These are phyloP conservation scores for Matsumyia berberina DNA, from an alignment of 2,888 invertebrate species.

Conservation along the genomic window DNA sequence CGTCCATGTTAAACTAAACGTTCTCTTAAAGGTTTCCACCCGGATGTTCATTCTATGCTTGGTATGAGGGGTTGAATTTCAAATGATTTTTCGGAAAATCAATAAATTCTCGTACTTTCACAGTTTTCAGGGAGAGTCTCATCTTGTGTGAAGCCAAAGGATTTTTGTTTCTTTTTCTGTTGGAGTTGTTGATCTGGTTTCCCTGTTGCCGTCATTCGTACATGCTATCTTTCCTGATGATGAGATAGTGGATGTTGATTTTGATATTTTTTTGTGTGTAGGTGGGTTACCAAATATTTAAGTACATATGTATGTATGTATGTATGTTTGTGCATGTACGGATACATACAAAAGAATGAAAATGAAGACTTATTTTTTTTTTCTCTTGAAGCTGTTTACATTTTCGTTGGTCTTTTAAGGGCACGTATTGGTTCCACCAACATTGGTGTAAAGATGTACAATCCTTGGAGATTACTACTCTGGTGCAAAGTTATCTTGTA, in stretches of 20 bases:
- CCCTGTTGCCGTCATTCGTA: constrained; percentile 7
- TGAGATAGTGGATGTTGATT: constrained; percentile 50
- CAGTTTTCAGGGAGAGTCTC: constrained; percentile 43
- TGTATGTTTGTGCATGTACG: no score
- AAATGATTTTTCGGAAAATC: constrained; percentile 62
- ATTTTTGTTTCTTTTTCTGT: constrained; percentile 52
- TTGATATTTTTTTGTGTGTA: constrained; percentile 28
- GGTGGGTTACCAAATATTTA: constrained; percentile 37
- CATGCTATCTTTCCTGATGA: constrained; percentile 14
- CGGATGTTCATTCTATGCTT: constrained; percentile 28
- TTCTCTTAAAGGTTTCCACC: constrained; percentile 61
- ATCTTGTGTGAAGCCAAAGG: constrained; percentile 40
- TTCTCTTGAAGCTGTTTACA: constrained; percentile 16
- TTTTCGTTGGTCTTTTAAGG: background rate
- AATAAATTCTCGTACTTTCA: constrained; percentile 49
- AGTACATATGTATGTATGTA: constrained; percentile 4
- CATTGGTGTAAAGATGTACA: no score
- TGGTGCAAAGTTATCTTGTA: no score
- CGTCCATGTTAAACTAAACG: constrained; percentile 8
- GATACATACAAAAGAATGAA: constrained; percentile 9
- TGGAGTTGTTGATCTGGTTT: constrained; percentile 31
- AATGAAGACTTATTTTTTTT: constrained; percentile 23
- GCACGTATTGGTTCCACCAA: no score
- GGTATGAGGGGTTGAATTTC: constrained; percentile 51
- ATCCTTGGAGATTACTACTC: no score